phyloP scores from a whole-genome alignment of 1,140 invertebrate genomes.

The Trissolcus basalis region DNA sequence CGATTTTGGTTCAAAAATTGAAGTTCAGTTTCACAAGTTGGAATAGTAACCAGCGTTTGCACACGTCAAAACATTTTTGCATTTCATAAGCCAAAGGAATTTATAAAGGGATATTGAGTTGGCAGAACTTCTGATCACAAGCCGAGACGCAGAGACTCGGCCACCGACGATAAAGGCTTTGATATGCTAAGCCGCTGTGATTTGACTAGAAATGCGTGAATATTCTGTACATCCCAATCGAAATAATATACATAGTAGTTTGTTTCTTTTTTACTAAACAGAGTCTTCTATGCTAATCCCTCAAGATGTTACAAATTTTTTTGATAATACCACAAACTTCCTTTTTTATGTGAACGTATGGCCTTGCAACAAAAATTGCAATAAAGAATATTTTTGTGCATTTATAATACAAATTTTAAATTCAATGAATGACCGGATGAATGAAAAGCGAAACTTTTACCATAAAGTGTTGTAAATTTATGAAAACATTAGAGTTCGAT shows the following conservation, averaged over 20 bases:
- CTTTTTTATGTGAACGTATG: too few species aligned
- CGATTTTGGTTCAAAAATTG: slow-evolving; percentile 18
- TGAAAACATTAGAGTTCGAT: too few species aligned
- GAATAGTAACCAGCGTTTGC: slow-evolving; percentile 41
- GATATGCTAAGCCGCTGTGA: slow-evolving; percentile 72
- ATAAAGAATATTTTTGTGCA: too few species aligned
- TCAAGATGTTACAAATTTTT: slow-evolving; percentile 24
- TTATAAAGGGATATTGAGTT: slow-evolving; percentile 68
- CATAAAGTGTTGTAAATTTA: too few species aligned
- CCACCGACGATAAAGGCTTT: slow-evolving; percentile 68
- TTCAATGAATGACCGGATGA: too few species aligned
- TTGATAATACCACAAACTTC: too few species aligned
- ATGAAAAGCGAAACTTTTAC: too few species aligned
- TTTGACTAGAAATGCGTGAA: slow-evolving; percentile 64
- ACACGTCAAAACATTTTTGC: slow-evolving; percentile 59
- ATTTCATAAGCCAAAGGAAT: slow-evolving; percentile 66
- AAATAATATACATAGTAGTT: slow-evolving; percentile 49
- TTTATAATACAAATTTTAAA: too few species aligned
- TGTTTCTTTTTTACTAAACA: slow-evolving; percentile 50
- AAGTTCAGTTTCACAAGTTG: slow-evolving; percentile 24
- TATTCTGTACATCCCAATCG: slow-evolving; percentile 64
- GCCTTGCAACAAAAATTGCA: too few species aligned
- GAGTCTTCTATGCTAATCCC: slow-evolving; percentile 43
- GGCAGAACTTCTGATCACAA: slow-evolving; percentile 59
- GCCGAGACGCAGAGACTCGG: slow-evolving; percentile 48